Percentiles rank a stretch among this genome's conserved stretches.
These are phyloP conservation scores for Rosalia funebris DNA, from an alignment of 2,888 invertebrate genomes.

Conservation along the genomic window DNA sequence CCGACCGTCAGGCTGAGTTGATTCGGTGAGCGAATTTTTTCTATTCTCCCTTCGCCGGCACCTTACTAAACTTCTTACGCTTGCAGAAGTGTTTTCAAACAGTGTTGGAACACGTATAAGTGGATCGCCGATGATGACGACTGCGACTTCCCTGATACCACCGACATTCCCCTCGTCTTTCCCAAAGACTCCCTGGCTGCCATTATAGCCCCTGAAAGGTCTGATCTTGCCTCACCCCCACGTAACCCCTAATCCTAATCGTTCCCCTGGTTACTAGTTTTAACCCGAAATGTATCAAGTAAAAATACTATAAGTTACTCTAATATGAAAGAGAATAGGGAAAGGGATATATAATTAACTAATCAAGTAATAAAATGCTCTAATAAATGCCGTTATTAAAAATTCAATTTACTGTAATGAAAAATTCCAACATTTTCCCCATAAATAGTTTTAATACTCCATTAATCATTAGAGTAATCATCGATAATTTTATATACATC, in stretches of 20 bases:
- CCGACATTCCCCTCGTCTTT: slow-evolving; percentile 5
- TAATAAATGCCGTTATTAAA: too few species aligned
- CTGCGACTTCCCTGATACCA: background rate
- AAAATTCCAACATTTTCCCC: too few species aligned
- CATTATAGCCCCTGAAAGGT: slow-evolving; percentile 22
- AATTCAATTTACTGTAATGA: too few species aligned
- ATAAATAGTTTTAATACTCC: too few species aligned
- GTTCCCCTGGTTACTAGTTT: too few species aligned
- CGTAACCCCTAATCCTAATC: background rate
- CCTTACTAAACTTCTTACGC: slow-evolving; percentile 11
- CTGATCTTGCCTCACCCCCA: background rate
- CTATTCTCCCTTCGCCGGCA: background rate
- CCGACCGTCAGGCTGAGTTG: slow-evolving; percentile 23
- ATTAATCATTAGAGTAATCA: too few species aligned
- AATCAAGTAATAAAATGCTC: too few species aligned
- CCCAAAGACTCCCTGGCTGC: slow-evolving; percentile 29
- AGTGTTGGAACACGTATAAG: slow-evolving; percentile 7
- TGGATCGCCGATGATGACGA: slow-evolving; percentile 8
- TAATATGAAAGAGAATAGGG: too few species aligned
- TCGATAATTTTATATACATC: too few species aligned
- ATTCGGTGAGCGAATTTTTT: slow-evolving; percentile 22
- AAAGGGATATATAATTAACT: too few species aligned
- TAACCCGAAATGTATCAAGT: too few species aligned
- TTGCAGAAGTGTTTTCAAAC: slow-evolving; percentile 19
- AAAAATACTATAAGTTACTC: too few species aligned